Evolutionary conservation across 2,888 invertebrate species (phyloP).

Genomic region (Quadriops clusia): DNA sequence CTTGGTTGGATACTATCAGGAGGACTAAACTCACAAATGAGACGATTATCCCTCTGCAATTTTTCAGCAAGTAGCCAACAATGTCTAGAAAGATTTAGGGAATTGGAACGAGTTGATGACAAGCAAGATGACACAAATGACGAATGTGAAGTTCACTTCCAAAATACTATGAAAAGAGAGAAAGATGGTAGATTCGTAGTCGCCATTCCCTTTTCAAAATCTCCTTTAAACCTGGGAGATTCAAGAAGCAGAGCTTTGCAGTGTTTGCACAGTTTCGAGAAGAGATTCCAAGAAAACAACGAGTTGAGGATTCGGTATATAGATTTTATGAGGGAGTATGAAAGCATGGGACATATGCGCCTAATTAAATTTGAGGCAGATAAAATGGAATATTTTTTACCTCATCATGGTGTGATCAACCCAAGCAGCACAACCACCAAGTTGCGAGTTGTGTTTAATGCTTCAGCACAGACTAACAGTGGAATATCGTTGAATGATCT

Average conservation of each 20-base stretch:
- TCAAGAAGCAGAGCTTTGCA: slow-evolving; percentile 4
- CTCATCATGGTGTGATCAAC: slow-evolving; percentile 12
- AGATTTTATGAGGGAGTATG: slow-evolving; percentile 16
- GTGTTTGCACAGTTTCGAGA: slow-evolving; percentile 8
- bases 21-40: not conserved
- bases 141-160: slow-evolving; percentile 3
- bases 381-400: slow-evolving; percentile 6
- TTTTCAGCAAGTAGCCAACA: not conserved
- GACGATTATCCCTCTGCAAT: slow-evolving; percentile 3
- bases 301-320: slow-evolving; percentile 10
- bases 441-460: slow-evolving; percentile 14
- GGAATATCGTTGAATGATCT: slow-evolving; percentile 2
- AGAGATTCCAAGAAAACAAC: slow-evolving; percentile 9
- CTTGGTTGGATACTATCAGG: slow-evolving; percentile 7
- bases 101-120: slow-evolving; percentile 3
- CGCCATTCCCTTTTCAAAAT: too few relatives aligned
- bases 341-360: slow-evolving; percentile 16
- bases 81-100: slow-evolving; percentile 6
- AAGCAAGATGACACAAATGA: not conserved
- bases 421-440: slow-evolving; percentile 14
- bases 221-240: too few relatives aligned
- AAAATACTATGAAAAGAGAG: not conserved
- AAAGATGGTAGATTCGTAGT: slow-evolving; percentile 2
- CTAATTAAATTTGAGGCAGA: not conserved
- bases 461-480: slow-evolving; percentile 8